Base-by-base conservation (phyloP, 2,797 vertebrate species). In the Sarcophilus harrisii region DNA sequence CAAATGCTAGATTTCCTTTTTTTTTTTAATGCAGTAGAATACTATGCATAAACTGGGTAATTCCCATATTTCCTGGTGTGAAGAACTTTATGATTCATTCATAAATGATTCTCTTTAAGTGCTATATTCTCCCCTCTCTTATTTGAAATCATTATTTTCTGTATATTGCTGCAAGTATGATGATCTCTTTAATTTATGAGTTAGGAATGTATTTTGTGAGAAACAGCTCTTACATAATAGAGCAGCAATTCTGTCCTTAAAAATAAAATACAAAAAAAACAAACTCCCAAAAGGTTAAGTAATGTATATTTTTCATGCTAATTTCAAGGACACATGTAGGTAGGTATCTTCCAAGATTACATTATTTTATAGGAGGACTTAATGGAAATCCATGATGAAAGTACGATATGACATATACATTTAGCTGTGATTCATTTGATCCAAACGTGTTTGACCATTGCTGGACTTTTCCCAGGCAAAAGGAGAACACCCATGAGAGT, bases 391-490 rank as follows among this genome's bases (percentile, higher is more conserved):
- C 54, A 5, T 32, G 55, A 27, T 0, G 11, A 30, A 57, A 14
- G 10, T 1, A 0, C 13, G 27, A 73, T 13, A 2, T 0, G 10
- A 62, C 32, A 4, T 57, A 24, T 58, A 62, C 93, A 92, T 94
- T 96, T 90, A 92, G 58, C 9, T 52, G 52, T 28, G 95, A 92
- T 97, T 94, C 95, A 96, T 96, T 94, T 93, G 96, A 96, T 93
- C 95, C 90, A 90, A 66, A 58, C 93, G 60, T 11, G 90, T 96
- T 73, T 96, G 96, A 93, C 97, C 96, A 96, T 49, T 66, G 96
- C 94, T 18, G 1, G 92, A 92, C 94, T 95, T 92, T 97, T 97
- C 96, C 96, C 98, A 96, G 90, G 97, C 89, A 94, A 97, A 96
- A 93, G 91, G 93, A 97, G 96, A 96, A 93, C 38, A 57, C 93